Base-by-base conservation (phyloP, 2,888 invertebrate genomes). In the Entomobrya multifasciata region DNA sequence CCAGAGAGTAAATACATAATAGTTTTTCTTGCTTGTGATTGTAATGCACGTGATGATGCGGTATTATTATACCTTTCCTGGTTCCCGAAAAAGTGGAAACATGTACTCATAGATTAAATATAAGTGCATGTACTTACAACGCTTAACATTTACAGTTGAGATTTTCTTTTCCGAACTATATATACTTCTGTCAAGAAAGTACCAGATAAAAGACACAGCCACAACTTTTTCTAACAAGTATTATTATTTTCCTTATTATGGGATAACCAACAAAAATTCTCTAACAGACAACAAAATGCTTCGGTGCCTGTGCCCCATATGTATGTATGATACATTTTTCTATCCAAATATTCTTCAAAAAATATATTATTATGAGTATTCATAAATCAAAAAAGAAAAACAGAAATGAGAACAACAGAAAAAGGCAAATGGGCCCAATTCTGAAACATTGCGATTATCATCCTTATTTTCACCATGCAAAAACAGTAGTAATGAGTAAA, bases 211-310 rank as follows among this genome's bases (percentile, higher is more conserved):
- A 72, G 22, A 72, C 52, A 74, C 74, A 49, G 17, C 25, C 52
- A 74, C 22, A 20, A 52, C 30, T 20, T 20, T 22, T 52, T 49
- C 27, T 74, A 74, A 74, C 47, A 62, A 80, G 67, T 70, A 80
- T 80, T 80, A 80, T 67, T 80, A 67, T n/a, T n/a, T n/a, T 41
- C 80, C 36, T 80, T 67, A 80, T 80, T 80, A 80, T 80, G 44
- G 78, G 78, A 78, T 78, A 78, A 78, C 77, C 77, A 60, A 60
- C 47, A 74, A 74, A 74, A 70, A 70, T 70, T 47, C 74, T 55
- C 55, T n/a, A 41, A 60, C 77, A 77, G 77, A 77, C 22, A 77
- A 41, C 70, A 70, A 70, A 44, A n/a, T n/a, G n/a, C n/a, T n/a
- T n/a, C n/a, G n/a, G n/a, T n/a, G n/a, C n/a, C n/a, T n/a, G n/a